Conservation (phyloP, 2,797 vertebrate genomes). For the Huso huso region DNA sequence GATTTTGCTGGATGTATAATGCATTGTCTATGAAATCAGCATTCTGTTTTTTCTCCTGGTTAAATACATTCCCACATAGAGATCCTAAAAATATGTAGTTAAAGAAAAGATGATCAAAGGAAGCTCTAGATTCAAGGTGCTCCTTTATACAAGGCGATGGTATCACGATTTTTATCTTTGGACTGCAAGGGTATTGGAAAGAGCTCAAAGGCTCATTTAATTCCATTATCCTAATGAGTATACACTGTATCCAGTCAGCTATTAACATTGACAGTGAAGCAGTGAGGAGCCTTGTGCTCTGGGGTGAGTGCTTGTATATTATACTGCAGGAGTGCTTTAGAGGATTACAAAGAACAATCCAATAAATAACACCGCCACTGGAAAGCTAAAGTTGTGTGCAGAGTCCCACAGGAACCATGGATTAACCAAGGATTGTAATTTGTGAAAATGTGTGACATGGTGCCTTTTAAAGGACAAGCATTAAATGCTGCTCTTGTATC, state of each 20-base stretch:
- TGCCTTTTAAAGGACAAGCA: neutral
- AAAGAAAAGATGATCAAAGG: neutral
- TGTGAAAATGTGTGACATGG: neutral
- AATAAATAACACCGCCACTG: neutral
- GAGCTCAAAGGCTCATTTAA: neutral
- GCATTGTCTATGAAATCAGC: neutral
- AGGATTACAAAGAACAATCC: neutral
- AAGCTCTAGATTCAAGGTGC: neutral
- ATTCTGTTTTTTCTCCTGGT: neutral
- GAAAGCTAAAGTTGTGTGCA: neutral
- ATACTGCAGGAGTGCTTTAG: neutral
- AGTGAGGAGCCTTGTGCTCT: neutral
- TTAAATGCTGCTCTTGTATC: too few species aligned
- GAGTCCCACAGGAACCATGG: neutral
- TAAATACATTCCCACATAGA: neutral
- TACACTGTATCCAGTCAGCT: neutral
- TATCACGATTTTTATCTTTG: neutral
- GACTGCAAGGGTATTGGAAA: slow-evolving; percentile 1
- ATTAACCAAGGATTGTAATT: neutral
- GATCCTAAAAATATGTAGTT: neutral
- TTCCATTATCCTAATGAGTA: slow-evolving; percentile 9
- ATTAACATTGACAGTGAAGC: slow-evolving; percentile 1
- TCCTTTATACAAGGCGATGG: neutral
- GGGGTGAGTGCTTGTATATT: neutral
- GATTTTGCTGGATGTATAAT: neutral